Conservation (phyloP, 2,797 vertebrate species). For the Melanotaenia maccullochi region DNA sequence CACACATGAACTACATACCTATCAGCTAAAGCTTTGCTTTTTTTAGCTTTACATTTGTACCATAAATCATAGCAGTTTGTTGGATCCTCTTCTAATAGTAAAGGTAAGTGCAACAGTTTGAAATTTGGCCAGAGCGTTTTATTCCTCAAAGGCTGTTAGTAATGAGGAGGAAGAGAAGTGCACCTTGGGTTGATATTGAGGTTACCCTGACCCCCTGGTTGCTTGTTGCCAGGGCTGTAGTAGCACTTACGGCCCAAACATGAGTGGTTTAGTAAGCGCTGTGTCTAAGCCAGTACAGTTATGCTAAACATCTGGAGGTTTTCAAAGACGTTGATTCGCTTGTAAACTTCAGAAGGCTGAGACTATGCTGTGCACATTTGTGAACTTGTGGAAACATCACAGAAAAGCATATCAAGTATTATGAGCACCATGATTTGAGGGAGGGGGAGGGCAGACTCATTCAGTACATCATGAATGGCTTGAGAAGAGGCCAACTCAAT, state of each 20-base stretch:
- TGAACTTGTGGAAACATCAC: constrained; percentile 47
- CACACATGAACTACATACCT: constrained; percentile 60
- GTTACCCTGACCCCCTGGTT: constrained; percentile 71
- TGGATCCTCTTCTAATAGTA: constrained; percentile 33
- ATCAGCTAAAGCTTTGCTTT: constrained; percentile 24
- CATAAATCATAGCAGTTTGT: constrained; percentile 32
- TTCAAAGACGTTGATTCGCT: constrained; percentile 49
- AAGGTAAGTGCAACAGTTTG: constrained; percentile 68
- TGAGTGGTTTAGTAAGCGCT: constrained; percentile 52
- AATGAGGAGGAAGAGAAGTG: constrained; percentile 63
- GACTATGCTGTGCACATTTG: constrained; percentile 32
- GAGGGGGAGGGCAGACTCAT: constrained; percentile 18
- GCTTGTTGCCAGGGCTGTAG: constrained; percentile 66
- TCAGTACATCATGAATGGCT: constrained; percentile 45
- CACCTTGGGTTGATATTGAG: constrained; percentile 71
- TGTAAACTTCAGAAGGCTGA: constrained; percentile 78
- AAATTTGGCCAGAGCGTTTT: constrained; percentile 60
- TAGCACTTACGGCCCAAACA: constrained; percentile 68
- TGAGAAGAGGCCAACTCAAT: constrained; percentile 25
- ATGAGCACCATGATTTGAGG: constrained; percentile 78
- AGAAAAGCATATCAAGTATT: constrained; percentile 60
- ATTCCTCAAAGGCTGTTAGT: constrained; percentile 68
- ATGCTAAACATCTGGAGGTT: constrained; percentile 54
- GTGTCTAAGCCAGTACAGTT: constrained; percentile 44
- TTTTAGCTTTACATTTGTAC: constrained; percentile 28